Conservation (phyloP, 2,888 invertebrate species). For the Tiliacea aurago region DNA sequence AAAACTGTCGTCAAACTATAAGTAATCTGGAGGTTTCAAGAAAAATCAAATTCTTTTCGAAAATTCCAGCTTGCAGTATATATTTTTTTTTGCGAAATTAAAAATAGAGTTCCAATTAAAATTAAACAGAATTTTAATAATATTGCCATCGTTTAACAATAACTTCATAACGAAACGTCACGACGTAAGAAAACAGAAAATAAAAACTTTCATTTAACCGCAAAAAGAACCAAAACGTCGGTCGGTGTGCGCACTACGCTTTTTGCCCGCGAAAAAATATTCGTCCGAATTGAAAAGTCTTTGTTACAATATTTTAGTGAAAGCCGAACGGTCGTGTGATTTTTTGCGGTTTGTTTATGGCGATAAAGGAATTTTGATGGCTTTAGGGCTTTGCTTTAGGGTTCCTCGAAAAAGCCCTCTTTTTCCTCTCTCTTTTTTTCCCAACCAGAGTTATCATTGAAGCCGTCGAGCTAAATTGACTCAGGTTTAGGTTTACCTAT, state of each 20-base stretch:
- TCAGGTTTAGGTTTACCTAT: neutral
- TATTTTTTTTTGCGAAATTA: neutral
- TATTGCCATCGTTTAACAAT: slow-evolving; percentile 43
- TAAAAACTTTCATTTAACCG: slow-evolving; percentile 57
- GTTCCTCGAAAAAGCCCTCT: slow-evolving; percentile 24
- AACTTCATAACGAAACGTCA: slow-evolving; percentile 39
- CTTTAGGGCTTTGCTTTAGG: slow-evolving; percentile 45
- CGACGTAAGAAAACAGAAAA: slow-evolving; percentile 42
- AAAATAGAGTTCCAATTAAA: slow-evolving; percentile 22
- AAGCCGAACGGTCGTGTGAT: slow-evolving; percentile 63
- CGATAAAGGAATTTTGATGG: slow-evolving; percentile 56
- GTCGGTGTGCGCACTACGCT: slow-evolving; percentile 64
- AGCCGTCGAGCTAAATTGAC: neutral
- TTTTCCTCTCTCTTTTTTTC: neutral
- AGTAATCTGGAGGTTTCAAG: neutral
- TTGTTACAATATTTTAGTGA: slow-evolving; percentile 72
- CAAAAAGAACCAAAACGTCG: slow-evolving; percentile 62
- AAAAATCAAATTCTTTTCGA: neutral
- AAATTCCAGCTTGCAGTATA: neutral
- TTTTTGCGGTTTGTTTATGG: slow-evolving; percentile 69
- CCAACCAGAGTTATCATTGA: neutral
- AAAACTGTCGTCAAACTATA: neutral
- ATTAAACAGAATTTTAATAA: slow-evolving; percentile 44
- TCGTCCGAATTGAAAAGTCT: slow-evolving; percentile 73
- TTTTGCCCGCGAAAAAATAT: slow-evolving; percentile 69